Evolutionary conservation across 1,140 invertebrate species (phyloP), one percentile per base, ranked within the genome.

Genomic region (Trichonephila clavata): DNA sequence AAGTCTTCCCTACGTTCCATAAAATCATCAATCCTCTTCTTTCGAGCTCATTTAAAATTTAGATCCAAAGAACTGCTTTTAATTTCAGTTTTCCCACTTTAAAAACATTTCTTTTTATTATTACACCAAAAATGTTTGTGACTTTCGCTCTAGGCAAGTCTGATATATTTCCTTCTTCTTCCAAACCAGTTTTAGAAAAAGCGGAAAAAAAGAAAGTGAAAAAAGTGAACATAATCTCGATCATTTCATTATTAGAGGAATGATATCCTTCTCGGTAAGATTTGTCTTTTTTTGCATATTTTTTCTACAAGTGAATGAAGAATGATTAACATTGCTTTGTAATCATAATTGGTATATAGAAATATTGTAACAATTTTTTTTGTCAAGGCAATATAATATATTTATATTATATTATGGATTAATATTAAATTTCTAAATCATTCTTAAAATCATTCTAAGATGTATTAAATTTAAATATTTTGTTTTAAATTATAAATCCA

Each of bases 21-120:
- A 43, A 68, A 88, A 88, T 27, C 63, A 50, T 71, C 27, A 39
- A 88, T 88, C 61, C 86, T 43, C 14, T 20, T 18, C 39, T 88
- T 24, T 24, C 10, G 24, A 68, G 60, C 86, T 88, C 86, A 88
- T 88, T 88, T 88, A 88, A 88, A 88, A 88, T 88, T 88, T 88
- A 88, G 63, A 71, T 88, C 60, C 39, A 71, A 71, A 83, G 86
- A 88, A 65, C 60, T 43, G 32, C 32, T 88, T 43, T 88, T 88
- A 83, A 83, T 83, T 50, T 83, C 18, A 83, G 39, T 83, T 86
- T 86, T 86, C 60, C 59, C 84, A 50, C 84, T 86, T 86, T 61
- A 50, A 21, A 86, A 63, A 86, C 27, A 16, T 6, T 57, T 88
- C 20, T 50, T 65, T 88, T 88, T 68, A 57, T n/a, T 88, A 43